phyloP scores from a whole-genome alignment of 2,888 invertebrate genomes.

The Synanthedon andrenaeformis region DNA sequence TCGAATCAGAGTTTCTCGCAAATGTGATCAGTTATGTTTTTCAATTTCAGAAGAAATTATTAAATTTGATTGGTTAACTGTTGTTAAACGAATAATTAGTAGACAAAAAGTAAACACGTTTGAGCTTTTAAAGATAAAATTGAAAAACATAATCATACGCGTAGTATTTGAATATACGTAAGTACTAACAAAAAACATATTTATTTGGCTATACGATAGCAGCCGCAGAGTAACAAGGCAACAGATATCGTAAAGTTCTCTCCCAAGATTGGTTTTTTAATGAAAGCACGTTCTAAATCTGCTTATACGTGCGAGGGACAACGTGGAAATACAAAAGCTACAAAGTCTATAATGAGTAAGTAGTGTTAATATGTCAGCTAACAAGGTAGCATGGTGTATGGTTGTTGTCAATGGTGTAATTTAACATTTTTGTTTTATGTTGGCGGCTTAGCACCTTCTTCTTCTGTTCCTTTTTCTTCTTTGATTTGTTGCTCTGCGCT shows the following conservation, averaged over 20 bases:
- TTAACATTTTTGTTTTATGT: constrained; percentile 25
- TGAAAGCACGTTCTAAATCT: constrained; percentile 29
- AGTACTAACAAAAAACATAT: constrained; percentile 47
- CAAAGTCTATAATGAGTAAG: constrained; percentile 43
- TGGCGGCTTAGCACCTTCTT: constrained; percentile 35
- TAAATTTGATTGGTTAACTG: not conserved
- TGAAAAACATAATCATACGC: constrained; percentile 33
- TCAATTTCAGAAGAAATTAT: constrained; percentile 25
- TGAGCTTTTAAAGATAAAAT: constrained; percentile 17
- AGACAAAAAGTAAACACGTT: not conserved
- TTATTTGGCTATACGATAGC: constrained; percentile 54
- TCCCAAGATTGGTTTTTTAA: constrained; percentile 60
- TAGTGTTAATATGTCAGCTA: constrained; percentile 48
- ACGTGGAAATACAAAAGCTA: constrained; percentile 23
- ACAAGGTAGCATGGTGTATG: constrained; percentile 60
- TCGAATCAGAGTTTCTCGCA: not conserved
- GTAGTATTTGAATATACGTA: constrained; percentile 17
- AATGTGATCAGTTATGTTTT: constrained; percentile 29
- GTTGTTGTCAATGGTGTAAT: constrained; percentile 35
- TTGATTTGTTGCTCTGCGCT: constrained; percentile 57
- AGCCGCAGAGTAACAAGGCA: constrained; percentile 51
- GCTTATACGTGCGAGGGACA: constrained; percentile 40
- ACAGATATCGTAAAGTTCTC: constrained; percentile 40
- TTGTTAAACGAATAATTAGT: not conserved
- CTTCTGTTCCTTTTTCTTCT: constrained; percentile 28